These are phyloP conservation scores for Galemys pyrenaicus DNA, from an alignment of 2,113 vertebrate genomes.

Conservation along the genomic window DNA sequence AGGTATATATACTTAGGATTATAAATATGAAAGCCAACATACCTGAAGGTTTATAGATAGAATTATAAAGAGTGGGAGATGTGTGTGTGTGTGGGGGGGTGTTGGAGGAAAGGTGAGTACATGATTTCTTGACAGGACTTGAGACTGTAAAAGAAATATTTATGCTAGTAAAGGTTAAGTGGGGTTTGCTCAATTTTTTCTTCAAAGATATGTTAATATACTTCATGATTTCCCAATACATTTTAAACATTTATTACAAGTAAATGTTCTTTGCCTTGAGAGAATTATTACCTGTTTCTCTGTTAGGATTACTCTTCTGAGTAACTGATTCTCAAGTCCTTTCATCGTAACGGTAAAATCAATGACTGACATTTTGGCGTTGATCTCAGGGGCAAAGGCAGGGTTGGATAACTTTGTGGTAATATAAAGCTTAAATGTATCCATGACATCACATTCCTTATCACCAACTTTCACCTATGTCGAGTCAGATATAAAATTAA, in stretches of 20 bases:
- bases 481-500: conserved; percentile 44
- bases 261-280: not conserved
- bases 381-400: conserved; percentile 88
- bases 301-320: conserved; percentile 88
- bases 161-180: conserved; percentile 4
- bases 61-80: not conserved
- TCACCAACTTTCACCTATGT: conserved; percentile 87
- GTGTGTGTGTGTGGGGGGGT: not conserved
- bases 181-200: not conserved
- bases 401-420: conserved; percentile 89
- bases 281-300: conserved; percentile 86
- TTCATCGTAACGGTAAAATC: conserved; percentile 90
- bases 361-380: conserved; percentile 88
- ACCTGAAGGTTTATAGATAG: not conserved
- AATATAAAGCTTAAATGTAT: conserved; percentile 86
- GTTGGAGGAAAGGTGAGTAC: not conserved
- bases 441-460: conserved; percentile 87
- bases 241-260: not conserved
- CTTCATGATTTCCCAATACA: not conserved
- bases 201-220: not conserved
- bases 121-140: not conserved
- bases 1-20: not conserved
- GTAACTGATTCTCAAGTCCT: conserved; percentile 88
- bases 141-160: conserved; percentile 23
- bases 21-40: not conserved